Evolutionary conservation across 2,888 invertebrate genomes (phyloP), one percentile per base, ranked within the genome.

Genomic region (Ichneumoninae sp.): DNA sequence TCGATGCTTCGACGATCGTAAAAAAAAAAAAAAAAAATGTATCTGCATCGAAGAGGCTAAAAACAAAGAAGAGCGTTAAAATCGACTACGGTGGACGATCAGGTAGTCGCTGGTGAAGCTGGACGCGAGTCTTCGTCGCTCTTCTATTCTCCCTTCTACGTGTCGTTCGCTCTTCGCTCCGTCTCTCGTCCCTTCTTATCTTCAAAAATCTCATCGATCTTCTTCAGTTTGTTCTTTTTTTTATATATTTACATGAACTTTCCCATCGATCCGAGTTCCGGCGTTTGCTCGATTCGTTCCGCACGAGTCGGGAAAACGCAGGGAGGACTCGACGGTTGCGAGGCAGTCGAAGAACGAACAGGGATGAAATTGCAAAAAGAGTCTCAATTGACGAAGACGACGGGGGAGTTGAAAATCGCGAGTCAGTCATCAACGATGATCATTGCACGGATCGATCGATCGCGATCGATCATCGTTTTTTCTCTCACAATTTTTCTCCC

Each of bases 161-260:
- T 62, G 10, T 54, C 66, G 54, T 75, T 54, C 57, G 54, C 44
- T 70, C 60, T 70, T 75, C 69, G 47, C 69, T 33, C 26, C 69
- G 22, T 71, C 40, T 47, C 65, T 65, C 33, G 26, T 62, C 40
- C n/a, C 66, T 71, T 54, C 13, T 8, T 69, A n/a, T 72, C 26
- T 44, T 44, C 44, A 47, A 57, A 72, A 36, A 72, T 16, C 30
- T 16, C 54, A 66, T 8, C 57, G 8, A n/a, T 62, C 30, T 57
- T 33, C 52, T 30, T 52, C 22, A 1, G 8, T 54, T 7, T 7
- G 54, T 44, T 40, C 19, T 57, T 8, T n/a, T 57, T 47, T 26
- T 19, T 66, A 62, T 66, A 69, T 84, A 84, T 84, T 77, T 84
- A 84, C 84, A 84, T 75, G 40, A 79, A 66, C 65, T 75, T 75